Percentiles rank a stretch among this genome's conserved stretches.
Conservation (phyloP, 2,888 invertebrate species). For the Leucoptera coffeella region DNA sequence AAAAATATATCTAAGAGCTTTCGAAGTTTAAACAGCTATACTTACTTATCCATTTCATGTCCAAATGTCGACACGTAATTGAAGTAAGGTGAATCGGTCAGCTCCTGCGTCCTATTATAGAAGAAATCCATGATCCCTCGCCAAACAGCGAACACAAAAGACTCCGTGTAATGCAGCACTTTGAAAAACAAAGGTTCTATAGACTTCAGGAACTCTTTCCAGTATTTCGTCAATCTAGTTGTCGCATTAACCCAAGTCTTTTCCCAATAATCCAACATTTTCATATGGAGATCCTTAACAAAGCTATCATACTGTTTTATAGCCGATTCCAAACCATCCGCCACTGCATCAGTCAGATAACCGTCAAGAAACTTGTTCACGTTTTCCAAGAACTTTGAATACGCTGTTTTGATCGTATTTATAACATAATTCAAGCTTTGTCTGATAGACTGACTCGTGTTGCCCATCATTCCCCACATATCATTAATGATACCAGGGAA, state of each 20-base stretch:
- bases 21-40: conserved; percentile 4
- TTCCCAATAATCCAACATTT: conserved; percentile 59
- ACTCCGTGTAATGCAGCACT: conserved; percentile 69
- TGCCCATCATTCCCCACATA: conserved; percentile 81
- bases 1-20: conserved; percentile 1
- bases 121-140: conserved; percentile 73
- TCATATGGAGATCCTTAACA: conserved; percentile 69
- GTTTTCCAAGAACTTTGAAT: conserved; percentile 63
- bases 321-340: conserved; percentile 60
- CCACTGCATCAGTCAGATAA: conserved; percentile 67
- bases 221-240: conserved; percentile 58
- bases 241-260: conserved; percentile 67
- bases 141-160: conserved; percentile 66
- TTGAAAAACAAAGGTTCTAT: conserved; percentile 76
- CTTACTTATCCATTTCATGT: conserved; percentile 65
- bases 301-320: conserved; percentile 75
- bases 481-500: conserved; percentile 75
- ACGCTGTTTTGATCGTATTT: conserved; percentile 64
- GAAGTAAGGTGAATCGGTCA: conserved; percentile 76
- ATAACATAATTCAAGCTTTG: conserved; percentile 70
- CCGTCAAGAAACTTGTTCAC: conserved; percentile 66
- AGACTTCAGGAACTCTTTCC: conserved; percentile 65
- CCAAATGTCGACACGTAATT: conserved; percentile 73
- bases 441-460: conserved; percentile 72
- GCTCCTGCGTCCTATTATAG: conserved; percentile 70